Conservation (phyloP, 1,140 invertebrate genomes). For the Contarinia nasturtii region DNA sequence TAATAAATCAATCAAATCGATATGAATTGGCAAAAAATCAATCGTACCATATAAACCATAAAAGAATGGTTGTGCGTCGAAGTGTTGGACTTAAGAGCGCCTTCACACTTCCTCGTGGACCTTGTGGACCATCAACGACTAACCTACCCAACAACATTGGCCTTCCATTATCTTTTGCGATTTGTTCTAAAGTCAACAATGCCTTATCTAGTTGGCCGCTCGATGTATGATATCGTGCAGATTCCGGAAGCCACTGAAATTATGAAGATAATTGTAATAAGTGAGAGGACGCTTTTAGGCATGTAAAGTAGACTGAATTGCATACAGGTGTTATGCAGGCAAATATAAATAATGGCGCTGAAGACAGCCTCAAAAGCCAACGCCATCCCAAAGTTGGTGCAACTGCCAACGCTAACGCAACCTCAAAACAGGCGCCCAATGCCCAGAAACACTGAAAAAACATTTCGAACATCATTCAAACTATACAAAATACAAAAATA, state of each 20-base stretch:
- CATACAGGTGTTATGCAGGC: constrained; percentile 42
- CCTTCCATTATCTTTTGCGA: constrained; percentile 73
- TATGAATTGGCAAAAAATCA: neutral
- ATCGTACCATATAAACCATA: constrained; percentile 87
- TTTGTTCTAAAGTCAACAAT: constrained; percentile 57
- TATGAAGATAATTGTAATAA: neutral
- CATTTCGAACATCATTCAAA: constrained; percentile 6
- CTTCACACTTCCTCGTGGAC: constrained; percentile 45
- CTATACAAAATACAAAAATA: neutral
- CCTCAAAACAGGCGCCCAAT: constrained; percentile 80
- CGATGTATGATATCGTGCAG: constrained; percentile 71
- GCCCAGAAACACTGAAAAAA: constrained; percentile 82
- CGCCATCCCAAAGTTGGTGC: constrained; percentile 86
- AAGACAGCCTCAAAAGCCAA: constrained; percentile 75
- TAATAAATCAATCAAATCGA: neutral
- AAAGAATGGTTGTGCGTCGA: constrained; percentile 59
- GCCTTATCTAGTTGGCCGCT: constrained; percentile 73
- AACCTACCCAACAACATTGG: constrained; percentile 74
- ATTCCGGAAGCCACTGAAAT: constrained; percentile 81
- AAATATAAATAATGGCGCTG: constrained; percentile 72
- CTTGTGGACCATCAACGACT: constrained; percentile 56
- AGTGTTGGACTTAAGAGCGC: constrained; percentile 66
- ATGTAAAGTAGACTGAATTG: neutral
- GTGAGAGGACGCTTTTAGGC: neutral
- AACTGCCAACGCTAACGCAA: constrained; percentile 70